Conservation (phyloP, 2,113 vertebrate genomes). For the Ochotona curzoniae region DNA sequence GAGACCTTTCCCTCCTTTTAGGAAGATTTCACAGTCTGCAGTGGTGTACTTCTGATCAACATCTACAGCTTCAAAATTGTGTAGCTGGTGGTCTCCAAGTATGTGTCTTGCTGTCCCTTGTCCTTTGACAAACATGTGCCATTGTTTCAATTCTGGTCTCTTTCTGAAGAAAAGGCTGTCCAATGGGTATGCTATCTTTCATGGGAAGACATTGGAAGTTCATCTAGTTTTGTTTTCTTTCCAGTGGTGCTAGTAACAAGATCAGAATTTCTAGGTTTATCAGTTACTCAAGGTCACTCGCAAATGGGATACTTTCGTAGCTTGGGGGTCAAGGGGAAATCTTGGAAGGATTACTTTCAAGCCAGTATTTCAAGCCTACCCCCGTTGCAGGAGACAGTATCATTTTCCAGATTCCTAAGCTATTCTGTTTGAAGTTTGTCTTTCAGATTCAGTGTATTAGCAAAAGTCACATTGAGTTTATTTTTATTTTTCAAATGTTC, state of each 20-base stretch:
- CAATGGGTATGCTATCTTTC: background rate
- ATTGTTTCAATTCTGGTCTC: background rate
- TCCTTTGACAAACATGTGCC: background rate
- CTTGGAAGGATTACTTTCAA: background rate
- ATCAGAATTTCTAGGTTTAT: background rate
- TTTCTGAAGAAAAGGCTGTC: background rate
- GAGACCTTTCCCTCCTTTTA: background rate
- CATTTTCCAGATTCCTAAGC: background rate
- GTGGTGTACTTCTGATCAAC: too few relatives aligned
- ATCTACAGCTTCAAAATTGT: background rate
- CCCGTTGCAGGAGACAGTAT: background rate
- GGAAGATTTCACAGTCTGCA: background rate
- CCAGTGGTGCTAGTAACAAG: background rate
- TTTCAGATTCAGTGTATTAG: background rate
- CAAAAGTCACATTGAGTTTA: background rate
- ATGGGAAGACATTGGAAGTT: background rate
- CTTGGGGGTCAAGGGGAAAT: background rate
- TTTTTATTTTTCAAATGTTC: background rate
- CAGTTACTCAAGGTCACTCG: background rate
- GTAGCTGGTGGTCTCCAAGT: background rate
- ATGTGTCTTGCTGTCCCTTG: background rate
- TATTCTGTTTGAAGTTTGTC: background rate
- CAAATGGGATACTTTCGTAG: background rate
- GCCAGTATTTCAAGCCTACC: background rate
- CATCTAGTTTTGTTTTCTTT: background rate